Evolutionary conservation across 2,888 invertebrate species (phyloP).

Genomic region (Tachina grossa): DNA sequence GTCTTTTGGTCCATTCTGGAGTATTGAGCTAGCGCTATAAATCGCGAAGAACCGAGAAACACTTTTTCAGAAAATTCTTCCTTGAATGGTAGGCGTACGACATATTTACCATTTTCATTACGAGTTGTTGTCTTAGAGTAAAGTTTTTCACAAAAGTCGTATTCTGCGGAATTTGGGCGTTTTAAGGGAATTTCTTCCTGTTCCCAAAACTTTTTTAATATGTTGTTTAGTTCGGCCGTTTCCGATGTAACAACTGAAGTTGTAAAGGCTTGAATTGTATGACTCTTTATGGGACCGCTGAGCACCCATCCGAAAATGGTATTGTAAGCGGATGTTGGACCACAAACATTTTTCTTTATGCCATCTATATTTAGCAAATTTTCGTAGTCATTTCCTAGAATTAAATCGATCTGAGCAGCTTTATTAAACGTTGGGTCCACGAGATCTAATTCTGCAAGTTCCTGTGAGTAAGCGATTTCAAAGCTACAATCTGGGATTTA

Average conservation of each 20-base stretch:
- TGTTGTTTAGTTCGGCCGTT: not conserved
- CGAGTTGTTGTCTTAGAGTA: not conserved
- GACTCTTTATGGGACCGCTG: not conserved
- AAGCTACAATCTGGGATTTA: not conserved
- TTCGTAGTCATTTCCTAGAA: no score
- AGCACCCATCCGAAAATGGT: no score
- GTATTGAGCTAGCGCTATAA: no score
- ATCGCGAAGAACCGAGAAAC: no score
- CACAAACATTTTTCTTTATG: no score
- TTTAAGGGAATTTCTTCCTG: not conserved
- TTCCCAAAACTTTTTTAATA: conserved; percentile 1
- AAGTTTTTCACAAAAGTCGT: not conserved
- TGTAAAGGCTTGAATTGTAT: not conserved
- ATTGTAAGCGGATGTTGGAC: not conserved
- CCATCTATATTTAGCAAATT: not conserved
- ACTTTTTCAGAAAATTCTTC: not conserved
- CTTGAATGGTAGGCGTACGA: not conserved
- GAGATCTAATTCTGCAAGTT: no score
- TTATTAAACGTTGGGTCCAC: no score
- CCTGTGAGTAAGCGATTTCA: no score
- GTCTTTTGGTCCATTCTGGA: not conserved
- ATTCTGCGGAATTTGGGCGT: no score
- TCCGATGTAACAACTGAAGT: no score
- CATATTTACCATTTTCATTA: not conserved
- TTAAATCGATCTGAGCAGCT: no score